Percentiles rank a stretch among this genome's conserved stretches.
These are phyloP conservation scores for Caenorhabditis plicata DNA, from an alignment of 2,888 invertebrate genomes.

Conservation along the genomic window DNA sequence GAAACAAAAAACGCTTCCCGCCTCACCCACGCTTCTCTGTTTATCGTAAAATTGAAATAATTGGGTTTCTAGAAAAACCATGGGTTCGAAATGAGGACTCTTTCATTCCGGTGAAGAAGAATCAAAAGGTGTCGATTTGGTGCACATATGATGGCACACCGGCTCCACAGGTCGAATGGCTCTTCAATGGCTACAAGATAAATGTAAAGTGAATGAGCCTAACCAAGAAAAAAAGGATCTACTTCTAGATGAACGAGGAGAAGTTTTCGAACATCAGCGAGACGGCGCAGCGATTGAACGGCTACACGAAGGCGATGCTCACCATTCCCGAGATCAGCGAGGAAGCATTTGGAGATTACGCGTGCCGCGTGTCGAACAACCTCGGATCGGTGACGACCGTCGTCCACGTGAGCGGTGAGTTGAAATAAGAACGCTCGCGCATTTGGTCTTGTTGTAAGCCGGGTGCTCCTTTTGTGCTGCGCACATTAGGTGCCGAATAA, in stretches of 20 bases:
- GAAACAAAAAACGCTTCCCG: too few relatives aligned
- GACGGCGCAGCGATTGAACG: slow-evolving; percentile 31
- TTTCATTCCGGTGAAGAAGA: slow-evolving; percentile 47
- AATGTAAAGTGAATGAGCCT: slow-evolving; percentile 30
- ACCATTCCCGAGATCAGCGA: slow-evolving; percentile 30
- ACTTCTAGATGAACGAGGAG: slow-evolving; percentile 35
- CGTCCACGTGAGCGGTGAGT: slow-evolving; percentile 44
- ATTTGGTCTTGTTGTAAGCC: slow-evolving; percentile 4
- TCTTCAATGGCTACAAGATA: slow-evolving; percentile 54
- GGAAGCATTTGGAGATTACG: slow-evolving; percentile 49
- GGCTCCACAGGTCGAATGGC: slow-evolving; percentile 54
- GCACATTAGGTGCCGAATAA: slow-evolving; percentile 17
- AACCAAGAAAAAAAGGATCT: slow-evolving; percentile 5
- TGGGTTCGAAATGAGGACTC: slow-evolving; percentile 45
- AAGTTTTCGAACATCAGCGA: slow-evolving; percentile 36
- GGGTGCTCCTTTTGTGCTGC: slow-evolving; percentile 33
- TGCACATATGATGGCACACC: slow-evolving; percentile 58
- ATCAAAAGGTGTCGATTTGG: slow-evolving; percentile 40
- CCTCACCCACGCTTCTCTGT: background rate
- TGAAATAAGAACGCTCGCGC: background rate
- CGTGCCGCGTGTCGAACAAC: slow-evolving; percentile 43
- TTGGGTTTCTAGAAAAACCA: slow-evolving; percentile 46
- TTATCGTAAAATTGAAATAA: background rate
- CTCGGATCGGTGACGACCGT: slow-evolving; percentile 38
- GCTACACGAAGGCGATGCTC: slow-evolving; percentile 33